Base-by-base conservation (phyloP, 2,113 vertebrate species). In the Myrmecobius fasciatus region DNA sequence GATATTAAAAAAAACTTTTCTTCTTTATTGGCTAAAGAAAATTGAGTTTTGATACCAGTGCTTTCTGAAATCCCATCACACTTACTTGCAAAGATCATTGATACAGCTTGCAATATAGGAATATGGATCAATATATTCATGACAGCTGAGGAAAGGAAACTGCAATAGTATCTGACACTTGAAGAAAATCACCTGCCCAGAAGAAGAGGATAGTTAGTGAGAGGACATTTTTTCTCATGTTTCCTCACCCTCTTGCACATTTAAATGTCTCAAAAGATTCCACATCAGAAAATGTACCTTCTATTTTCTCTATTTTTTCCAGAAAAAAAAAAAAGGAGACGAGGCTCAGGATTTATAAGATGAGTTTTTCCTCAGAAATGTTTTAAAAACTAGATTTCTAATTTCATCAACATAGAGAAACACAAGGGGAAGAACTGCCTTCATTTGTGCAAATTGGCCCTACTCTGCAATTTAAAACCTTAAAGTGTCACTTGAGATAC, bases 61-160 rank as follows among this genome's bases (percentile, higher is more conserved):
- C 91, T 89, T 95, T 97, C 60, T n/a, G 31, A 67, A 67, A 67
- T n/a, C 31, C 89, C 90, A 93, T n/a, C 47, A 88, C 22, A 99
- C 99, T 99, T 99, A 99, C 99, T 99, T 98, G 98, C 99, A 99
- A 91, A 99, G 99, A 98, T 99, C 99, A 96, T 99, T 99, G 96
- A 99, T 99, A 98, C 99, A 99, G 98, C 99, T 99, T 97, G 99
- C 99, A 97, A 99, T 99, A 97, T 99, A 99, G 46, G 99, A 99
- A 97, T 99, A 99, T 0, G 99, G 99, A 96, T 99, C 99, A 94
- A 99, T 99, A 97, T 99, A 99, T 98, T 99, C 99, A 95, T 99
- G 99, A 97, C 99, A 99, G 97, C 99, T 99, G 97, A 99, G 97
- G 97, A 99, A 99, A 67, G 99, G 99, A 96, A 99, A 99, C 96